These are phyloP conservation scores for Suncus etruscus DNA, from an alignment of 2,113 vertebrate genomes.

Conservation along the genomic window DNA sequence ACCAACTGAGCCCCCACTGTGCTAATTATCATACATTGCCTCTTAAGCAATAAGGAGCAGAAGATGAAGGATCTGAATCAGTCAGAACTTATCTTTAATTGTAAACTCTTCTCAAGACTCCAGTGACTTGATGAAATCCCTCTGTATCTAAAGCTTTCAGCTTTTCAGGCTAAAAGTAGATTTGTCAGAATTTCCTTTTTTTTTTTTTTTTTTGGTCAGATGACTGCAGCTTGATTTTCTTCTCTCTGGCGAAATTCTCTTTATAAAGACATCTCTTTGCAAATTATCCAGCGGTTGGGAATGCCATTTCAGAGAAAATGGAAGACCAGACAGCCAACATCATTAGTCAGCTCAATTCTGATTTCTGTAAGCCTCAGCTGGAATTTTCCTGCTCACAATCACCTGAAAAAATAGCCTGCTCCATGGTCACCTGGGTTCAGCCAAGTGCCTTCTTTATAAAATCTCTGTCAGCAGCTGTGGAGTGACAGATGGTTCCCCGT, in stretches of 20 bases:
- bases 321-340: not conserved
- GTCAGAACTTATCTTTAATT: slow-evolving; percentile 44
- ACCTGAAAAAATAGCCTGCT: not conserved
- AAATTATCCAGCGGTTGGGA: not conserved
- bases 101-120: slow-evolving; percentile 16
- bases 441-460: slow-evolving; percentile 34
- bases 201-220: slow-evolving; percentile 38
- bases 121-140: slow-evolving; percentile 30
- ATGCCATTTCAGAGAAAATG: not conserved
- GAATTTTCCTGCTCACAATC: slow-evolving; percentile 23
- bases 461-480: slow-evolving; percentile 10
- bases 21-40: slow-evolving; percentile 30
- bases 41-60: slow-evolving; percentile 36
- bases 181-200: slow-evolving; percentile 44
- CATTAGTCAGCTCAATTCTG: not conserved
- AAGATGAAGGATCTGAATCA: slow-evolving; percentile 19
- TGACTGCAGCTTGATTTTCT: not conserved
- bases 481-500: slow-evolving; percentile 71
- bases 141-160: slow-evolving; percentile 40
- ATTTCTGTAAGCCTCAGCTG: slow-evolving; percentile 55
- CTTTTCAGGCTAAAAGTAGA: slow-evolving; percentile 3
- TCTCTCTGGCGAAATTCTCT: not conserved
- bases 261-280: not conserved
- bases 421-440: not conserved
- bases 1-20: not conserved